phyloP scores from a whole-genome alignment of 2,888 invertebrate species.

The Ditula angustiorana region DNA sequence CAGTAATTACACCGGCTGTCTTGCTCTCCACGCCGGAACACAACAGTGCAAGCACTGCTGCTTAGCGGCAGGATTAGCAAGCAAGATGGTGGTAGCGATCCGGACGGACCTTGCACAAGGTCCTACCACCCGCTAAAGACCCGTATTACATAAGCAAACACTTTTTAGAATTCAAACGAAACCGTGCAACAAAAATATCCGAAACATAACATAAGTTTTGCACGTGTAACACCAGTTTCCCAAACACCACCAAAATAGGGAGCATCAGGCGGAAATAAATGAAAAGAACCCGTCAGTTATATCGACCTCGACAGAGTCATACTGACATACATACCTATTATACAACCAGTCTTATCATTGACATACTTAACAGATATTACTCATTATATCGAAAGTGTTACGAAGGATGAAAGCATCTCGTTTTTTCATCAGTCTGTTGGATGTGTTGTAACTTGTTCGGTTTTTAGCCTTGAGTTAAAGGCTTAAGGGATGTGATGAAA shows the following conservation, averaged over 20 bases:
- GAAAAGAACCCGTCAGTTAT: neutral
- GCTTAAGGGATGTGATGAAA: constrained; percentile 1
- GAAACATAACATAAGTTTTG: too few relatives aligned
- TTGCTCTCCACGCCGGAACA: too few relatives aligned
- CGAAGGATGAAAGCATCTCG: neutral
- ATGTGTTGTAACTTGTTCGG: neutral
- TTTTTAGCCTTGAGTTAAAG: neutral
- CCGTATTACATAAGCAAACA: too few relatives aligned
- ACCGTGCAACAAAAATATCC: too few relatives aligned
- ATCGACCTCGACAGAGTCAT: constrained; percentile 8
- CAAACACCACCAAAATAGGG: neutral
- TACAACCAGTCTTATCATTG: constrained; percentile 29
- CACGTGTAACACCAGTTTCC: neutral
- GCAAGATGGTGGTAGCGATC: too few relatives aligned
- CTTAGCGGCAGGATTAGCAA: too few relatives aligned
- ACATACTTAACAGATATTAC: constrained; percentile 28
- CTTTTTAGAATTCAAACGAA: too few relatives aligned
- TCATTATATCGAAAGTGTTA: constrained; percentile 27
- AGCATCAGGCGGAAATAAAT: neutral
- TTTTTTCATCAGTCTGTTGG: neutral
- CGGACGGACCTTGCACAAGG: too few relatives aligned
- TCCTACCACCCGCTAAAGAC: too few relatives aligned
- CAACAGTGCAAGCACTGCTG: too few relatives aligned
- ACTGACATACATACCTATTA: constrained; percentile 7
- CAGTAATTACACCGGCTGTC: too few relatives aligned